Percentiles rank a stretch among this genome's conserved stretches.
These are phyloP conservation scores for Rhagonycha lutea DNA, from an alignment of 2,888 invertebrate genomes.

Conservation along the genomic window DNA sequence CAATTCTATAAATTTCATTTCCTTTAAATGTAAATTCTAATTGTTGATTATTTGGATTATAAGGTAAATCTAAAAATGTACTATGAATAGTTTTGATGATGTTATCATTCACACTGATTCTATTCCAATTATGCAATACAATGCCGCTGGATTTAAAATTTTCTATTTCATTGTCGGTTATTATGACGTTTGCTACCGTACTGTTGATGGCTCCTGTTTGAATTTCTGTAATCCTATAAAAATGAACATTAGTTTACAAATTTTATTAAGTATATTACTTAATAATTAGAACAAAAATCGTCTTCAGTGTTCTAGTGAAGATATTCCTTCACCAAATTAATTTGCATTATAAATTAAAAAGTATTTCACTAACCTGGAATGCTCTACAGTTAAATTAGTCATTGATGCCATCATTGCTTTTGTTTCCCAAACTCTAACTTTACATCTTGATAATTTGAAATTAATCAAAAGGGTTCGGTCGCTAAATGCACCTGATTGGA, in stretches of 20 bases:
- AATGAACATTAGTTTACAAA: slow-evolving; percentile 12
- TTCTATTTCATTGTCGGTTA: slow-evolving; percentile 66
- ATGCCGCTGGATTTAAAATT: slow-evolving; percentile 64
- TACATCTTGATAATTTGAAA: slow-evolving; percentile 64
- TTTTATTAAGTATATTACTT: background rate
- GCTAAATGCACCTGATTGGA: slow-evolving; percentile 68
- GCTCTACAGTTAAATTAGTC: slow-evolving; percentile 66
- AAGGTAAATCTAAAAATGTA: slow-evolving; percentile 50
- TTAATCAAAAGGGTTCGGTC: slow-evolving; percentile 65
- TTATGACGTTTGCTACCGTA: slow-evolving; percentile 64
- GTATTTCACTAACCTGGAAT: slow-evolving; percentile 62
- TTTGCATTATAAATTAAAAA: background rate
- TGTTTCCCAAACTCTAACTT: slow-evolving; percentile 60
- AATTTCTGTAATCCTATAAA: slow-evolving; percentile 66
- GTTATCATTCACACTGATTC: slow-evolving; percentile 66
- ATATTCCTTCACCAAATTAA: background rate
- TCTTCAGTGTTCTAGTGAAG: background rate
- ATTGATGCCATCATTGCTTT: slow-evolving; percentile 68
- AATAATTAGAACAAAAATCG: background rate
- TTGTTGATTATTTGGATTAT: slow-evolving; percentile 39
- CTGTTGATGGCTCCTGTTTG: slow-evolving; percentile 67
- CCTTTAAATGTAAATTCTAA: slow-evolving; percentile 59
- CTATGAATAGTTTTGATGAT: slow-evolving; percentile 63
- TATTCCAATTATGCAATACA: slow-evolving; percentile 68
- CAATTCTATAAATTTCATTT: slow-evolving; percentile 61